Percentiles rank a stretch among this genome's conserved stretches.
Conservation (phyloP, 1,140 invertebrate species). For the Musca vetustissima region DNA sequence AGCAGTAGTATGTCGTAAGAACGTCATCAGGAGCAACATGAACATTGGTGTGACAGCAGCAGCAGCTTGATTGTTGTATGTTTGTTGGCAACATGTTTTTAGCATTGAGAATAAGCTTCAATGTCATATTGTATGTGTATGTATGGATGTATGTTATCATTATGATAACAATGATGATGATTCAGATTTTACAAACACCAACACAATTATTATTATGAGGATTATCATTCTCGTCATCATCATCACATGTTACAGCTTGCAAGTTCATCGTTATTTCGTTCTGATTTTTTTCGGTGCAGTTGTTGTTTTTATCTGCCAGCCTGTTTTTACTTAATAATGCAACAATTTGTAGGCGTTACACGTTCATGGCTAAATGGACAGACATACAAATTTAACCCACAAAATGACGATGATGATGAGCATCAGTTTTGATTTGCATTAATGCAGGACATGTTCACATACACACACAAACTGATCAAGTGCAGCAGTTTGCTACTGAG, state of each 20-base stretch:
- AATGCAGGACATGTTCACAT: neutral
- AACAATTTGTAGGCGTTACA: conserved; percentile 18
- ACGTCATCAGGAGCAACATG: no score
- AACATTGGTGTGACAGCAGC: no score
- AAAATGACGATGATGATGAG: no score
- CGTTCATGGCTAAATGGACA: conserved; percentile 13
- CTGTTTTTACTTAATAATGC: conserved; percentile 2
- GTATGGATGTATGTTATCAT: no score
- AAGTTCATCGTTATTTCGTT: neutral
- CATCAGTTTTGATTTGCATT: neutral
- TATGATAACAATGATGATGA: no score
- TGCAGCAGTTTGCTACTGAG: neutral
- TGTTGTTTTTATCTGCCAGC: neutral
- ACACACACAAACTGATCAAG: neutral
- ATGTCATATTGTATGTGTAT: no score
- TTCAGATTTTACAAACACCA: neutral
- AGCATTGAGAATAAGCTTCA: no score
- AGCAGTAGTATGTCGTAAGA: no score
- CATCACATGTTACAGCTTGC: neutral
- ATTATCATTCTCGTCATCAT: neutral
- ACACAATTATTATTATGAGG: neutral
- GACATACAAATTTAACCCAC: no score
- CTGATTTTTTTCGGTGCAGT: neutral
- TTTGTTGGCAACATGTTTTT: no score
- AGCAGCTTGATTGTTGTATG: no score